Percentiles rank a stretch among this genome's conserved stretches.
Evolutionary conservation across 2,113 vertebrate species (phyloP).

Genomic region (Centrocercus urophasianus): DNA sequence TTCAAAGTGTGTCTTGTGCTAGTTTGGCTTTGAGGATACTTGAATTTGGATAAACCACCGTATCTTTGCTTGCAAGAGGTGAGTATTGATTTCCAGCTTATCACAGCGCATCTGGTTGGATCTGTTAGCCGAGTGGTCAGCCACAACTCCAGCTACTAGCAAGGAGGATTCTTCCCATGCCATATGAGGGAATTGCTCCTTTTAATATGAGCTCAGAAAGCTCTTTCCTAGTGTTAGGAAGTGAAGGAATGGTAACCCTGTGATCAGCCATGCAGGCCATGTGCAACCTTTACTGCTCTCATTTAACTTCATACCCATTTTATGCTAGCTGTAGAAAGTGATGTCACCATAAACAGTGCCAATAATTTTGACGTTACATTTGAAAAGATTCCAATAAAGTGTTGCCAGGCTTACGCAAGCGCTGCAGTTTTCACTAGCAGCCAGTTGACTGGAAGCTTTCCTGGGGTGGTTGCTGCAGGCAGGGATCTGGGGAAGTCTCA

Average conservation of each 20-base stretch:
- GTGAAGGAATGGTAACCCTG: background rate
- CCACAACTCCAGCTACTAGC: background rate
- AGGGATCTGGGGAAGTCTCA: background rate
- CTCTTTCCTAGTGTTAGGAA: background rate
- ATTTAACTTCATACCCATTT: constrained; percentile 71
- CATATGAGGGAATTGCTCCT: background rate
- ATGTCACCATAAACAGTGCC: constrained; percentile 62
- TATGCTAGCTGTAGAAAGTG: constrained; percentile 70
- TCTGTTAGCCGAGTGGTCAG: rapidly evolving
- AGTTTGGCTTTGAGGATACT: background rate
- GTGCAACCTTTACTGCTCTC: constrained; percentile 63
- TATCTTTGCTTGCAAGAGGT: background rate
- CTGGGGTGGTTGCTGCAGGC: background rate
- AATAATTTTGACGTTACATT: constrained; percentile 59
- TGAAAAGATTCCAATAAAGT: constrained; percentile 61
- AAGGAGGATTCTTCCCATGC: background rate
- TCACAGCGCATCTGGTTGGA: background rate
- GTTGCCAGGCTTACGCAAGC: constrained; percentile 5
- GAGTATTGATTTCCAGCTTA: background rate
- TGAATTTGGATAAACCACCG: background rate
- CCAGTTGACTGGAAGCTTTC: background rate
- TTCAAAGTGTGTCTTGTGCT: background rate
- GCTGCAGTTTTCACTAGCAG: background rate
- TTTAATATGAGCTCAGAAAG: background rate
- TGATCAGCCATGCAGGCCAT: constrained; percentile 64